phyloP scores from a whole-genome alignment of 2,113 vertebrate species.

The Acrocephalus kingi region DNA sequence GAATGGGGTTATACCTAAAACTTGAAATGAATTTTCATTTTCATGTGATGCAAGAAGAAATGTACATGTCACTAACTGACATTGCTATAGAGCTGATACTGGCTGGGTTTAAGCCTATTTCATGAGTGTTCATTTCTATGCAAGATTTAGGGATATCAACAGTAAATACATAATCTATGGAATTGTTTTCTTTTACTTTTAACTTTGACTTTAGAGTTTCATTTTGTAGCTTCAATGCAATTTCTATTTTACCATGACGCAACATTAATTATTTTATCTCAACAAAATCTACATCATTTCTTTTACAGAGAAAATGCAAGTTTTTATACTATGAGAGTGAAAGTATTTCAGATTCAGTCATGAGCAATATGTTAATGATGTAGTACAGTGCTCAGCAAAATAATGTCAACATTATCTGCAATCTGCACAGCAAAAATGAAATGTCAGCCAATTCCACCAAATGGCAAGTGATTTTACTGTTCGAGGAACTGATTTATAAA shows the following conservation, averaged over 20 bases:
- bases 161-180: conserved; percentile 37
- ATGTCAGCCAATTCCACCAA: conserved; percentile 83
- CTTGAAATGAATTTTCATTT: conserved; percentile 52
- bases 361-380: conserved; percentile 76
- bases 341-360: conserved; percentile 69
- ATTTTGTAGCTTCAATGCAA: conserved; percentile 56
- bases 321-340: conserved; percentile 60
- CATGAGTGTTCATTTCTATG: conserved; percentile 46
- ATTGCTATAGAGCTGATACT: conserved; percentile 23
- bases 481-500: conserved; percentile 71
- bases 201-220: conserved; percentile 32
- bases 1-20: conserved; percentile 25
- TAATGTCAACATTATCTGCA: conserved; percentile 80
- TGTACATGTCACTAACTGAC: background rate
- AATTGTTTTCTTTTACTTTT: conserved; percentile 27
- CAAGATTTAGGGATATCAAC: conserved; percentile 52
- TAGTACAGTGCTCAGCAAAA: conserved; percentile 69
- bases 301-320: conserved; percentile 58
- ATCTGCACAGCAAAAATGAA: conserved; percentile 80
- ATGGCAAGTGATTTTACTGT: conserved; percentile 77
- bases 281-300: conserved; percentile 5
- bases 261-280: conserved; percentile 43
- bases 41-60: conserved; percentile 30
- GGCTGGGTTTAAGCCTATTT: conserved; percentile 57
- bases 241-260: background rate